Evolutionary conservation across 2,797 vertebrate species (phyloP).

Genomic region (Helicolenus hilgendorfi): DNA sequence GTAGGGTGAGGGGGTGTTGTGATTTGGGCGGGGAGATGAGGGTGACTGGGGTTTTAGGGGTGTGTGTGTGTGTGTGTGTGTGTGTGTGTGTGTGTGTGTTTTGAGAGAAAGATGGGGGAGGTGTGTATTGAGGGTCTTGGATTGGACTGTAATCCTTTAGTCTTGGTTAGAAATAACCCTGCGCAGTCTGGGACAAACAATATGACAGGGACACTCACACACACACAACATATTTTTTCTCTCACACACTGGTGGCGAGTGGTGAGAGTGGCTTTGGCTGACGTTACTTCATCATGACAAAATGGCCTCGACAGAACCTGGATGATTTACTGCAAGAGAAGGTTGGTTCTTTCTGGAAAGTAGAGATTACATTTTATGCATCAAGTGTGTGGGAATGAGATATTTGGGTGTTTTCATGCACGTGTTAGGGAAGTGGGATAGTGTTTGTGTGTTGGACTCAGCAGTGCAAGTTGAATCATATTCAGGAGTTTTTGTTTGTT

Average conservation of each 20-base stretch:
- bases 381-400: not conserved
- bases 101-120: slow-evolving; percentile 52
- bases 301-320: slow-evolving; percentile 67
- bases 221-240: slow-evolving; percentile 14
- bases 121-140: slow-evolving; percentile 60
- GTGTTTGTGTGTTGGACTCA: not conserved
- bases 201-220: slow-evolving; percentile 43
- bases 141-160: slow-evolving; percentile 85
- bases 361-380: slow-evolving; percentile 1
- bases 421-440: not conserved
- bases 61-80: not conserved
- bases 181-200: slow-evolving; percentile 68
- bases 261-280: slow-evolving; percentile 29
- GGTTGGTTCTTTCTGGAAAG: slow-evolving; percentile 68
- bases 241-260: slow-evolving; percentile 3
- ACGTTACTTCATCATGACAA: slow-evolving; percentile 71
- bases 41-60: slow-evolving; percentile 32
- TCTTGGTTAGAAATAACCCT: slow-evolving; percentile 74
- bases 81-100: slow-evolving; percentile 18
- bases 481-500: not conserved
- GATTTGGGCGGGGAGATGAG: slow-evolving; percentile 28
- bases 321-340: slow-evolving; percentile 75
- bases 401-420: not conserved
- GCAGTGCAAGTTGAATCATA: not conserved
- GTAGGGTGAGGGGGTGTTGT: slow-evolving; percentile 56